These are phyloP conservation scores for Saccostrea cuccullata DNA, from an alignment of 1,140 invertebrate species.

Conservation along the genomic window DNA sequence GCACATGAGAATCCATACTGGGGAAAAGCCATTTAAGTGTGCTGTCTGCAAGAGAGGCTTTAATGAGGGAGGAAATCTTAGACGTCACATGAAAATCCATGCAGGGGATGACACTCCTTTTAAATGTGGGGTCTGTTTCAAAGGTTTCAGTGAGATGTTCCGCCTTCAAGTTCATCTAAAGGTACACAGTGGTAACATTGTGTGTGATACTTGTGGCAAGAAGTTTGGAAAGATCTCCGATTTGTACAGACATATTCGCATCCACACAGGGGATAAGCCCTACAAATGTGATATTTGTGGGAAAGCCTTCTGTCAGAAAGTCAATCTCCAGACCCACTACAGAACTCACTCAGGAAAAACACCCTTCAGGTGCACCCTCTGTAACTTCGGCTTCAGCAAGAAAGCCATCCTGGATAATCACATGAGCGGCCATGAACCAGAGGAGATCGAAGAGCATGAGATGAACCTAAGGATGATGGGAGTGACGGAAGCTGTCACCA, in stretches of 20 bases:
- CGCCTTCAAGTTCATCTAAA: conserved; percentile 55
- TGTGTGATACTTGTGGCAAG: conserved; percentile 54
- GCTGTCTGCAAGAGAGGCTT: conserved; percentile 55
- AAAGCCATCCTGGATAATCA: conserved; percentile 96
- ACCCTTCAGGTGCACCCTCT: conserved; percentile 96
- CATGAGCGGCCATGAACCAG: conserved; percentile 90
- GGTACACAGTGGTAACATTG: conserved; percentile 55
- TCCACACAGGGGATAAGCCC: conserved; percentile 90
- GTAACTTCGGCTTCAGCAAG: conserved; percentile 92
- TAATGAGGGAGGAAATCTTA: conserved; percentile 56
- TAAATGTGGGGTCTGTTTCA: conserved; percentile 58
- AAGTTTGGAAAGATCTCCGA: conserved; percentile 55
- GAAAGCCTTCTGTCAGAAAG: conserved; percentile 57
- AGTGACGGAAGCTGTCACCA: conserved; percentile 1
- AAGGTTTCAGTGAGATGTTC: conserved; percentile 52
- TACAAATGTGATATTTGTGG: conserved; percentile 75
- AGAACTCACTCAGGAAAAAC: conserved; percentile 94
- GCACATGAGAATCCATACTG: conserved; percentile 59
- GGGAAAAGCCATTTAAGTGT: conserved; percentile 59
- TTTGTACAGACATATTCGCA: conserved; percentile 76
- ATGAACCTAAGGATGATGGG: conserved; percentile 20
- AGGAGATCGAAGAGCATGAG: conserved; percentile 42
- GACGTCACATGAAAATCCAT: conserved; percentile 58
- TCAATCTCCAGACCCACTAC: conserved; percentile 55
- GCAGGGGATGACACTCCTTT: conserved; percentile 55